phyloP scores from a whole-genome alignment of 1,140 invertebrate genomes.

The Holotrichia oblita region DNA sequence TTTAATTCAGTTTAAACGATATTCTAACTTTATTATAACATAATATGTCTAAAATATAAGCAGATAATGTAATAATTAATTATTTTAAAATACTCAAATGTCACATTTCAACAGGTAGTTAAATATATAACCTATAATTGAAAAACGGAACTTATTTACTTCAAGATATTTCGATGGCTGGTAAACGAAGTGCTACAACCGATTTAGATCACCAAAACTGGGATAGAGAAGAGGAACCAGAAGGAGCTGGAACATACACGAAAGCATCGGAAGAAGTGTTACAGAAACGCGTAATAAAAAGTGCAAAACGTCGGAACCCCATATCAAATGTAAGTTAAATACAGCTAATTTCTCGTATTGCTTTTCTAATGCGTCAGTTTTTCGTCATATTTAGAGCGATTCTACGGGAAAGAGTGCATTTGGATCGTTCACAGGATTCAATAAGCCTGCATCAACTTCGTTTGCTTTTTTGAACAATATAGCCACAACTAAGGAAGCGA shows the following conservation, averaged over 20 bases:
- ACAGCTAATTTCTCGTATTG: background rate
- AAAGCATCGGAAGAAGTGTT: slow-evolving; percentile 76
- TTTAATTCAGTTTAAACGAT: no score
- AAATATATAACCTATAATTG: slow-evolving; percentile 5
- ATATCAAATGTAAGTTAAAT: slow-evolving; percentile 27
- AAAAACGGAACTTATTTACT: background rate
- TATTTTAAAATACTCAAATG: background rate
- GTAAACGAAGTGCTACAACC: slow-evolving; percentile 77
- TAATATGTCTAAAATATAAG: no score
- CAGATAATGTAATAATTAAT: no score
- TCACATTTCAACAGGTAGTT: slow-evolving; percentile 24
- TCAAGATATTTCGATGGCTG: slow-evolving; percentile 8
- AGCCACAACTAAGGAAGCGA: slow-evolving; percentile 53
- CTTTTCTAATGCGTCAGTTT: background rate
- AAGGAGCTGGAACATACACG: slow-evolving; percentile 78
- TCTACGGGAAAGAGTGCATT: slow-evolving; percentile 56
- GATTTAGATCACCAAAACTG: slow-evolving; percentile 92
- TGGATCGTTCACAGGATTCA: slow-evolving; percentile 57
- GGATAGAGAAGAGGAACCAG: slow-evolving; percentile 83
- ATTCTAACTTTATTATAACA: no score
- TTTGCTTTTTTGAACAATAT: slow-evolving; percentile 60
- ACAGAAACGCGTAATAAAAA: slow-evolving; percentile 79
- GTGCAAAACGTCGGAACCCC: slow-evolving; percentile 73
- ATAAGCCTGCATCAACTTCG: slow-evolving; percentile 54
- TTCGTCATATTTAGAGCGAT: slow-evolving; percentile 39